phyloP scores from a whole-genome alignment of 2,888 invertebrate genomes.

The Apodemia mormo region DNA sequence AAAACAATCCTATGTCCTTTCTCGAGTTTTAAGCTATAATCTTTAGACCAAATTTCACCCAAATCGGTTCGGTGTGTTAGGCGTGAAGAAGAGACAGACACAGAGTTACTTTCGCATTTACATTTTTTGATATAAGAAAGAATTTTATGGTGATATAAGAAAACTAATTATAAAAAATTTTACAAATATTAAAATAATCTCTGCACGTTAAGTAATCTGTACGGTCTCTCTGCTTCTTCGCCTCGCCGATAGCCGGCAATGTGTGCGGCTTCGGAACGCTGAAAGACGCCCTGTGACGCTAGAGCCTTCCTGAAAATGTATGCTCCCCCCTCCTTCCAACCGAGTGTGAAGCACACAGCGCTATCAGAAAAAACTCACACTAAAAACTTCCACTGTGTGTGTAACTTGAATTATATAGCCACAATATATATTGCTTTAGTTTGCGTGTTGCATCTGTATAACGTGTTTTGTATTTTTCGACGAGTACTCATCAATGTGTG shows the following conservation, averaged over 20 bases:
- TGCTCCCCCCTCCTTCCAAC: constrained; percentile 53
- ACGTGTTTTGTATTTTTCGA: constrained; percentile 48
- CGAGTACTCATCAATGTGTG: constrained; percentile 46
- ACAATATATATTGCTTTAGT: constrained; percentile 55
- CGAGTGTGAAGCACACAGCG: constrained; percentile 42
- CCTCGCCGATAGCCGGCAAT: constrained; percentile 76
- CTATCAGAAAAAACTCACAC: constrained; percentile 55
- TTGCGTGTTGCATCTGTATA: constrained; percentile 42
- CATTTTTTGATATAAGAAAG: no score
- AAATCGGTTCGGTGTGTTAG: no score
- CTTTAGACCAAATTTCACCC: no score
- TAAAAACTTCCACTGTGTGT: constrained; percentile 35
- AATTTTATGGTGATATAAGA: no score
- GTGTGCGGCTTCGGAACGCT: constrained; percentile 78
- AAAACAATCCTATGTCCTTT: no score
- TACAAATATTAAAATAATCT: constrained; percentile 22
- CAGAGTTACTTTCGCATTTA: no score
- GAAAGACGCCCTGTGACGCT: constrained; percentile 79
- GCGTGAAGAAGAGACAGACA: no score
- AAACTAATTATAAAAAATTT: no score
- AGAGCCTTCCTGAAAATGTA: constrained; percentile 78
- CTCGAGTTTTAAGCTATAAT: no score
- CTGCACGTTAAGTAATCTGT: constrained; percentile 47
- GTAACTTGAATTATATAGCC: constrained; percentile 62
- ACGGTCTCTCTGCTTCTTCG: constrained; percentile 74